Base-by-base conservation (phyloP, 2,797 vertebrate species). In the Decapterus maruadsi region DNA sequence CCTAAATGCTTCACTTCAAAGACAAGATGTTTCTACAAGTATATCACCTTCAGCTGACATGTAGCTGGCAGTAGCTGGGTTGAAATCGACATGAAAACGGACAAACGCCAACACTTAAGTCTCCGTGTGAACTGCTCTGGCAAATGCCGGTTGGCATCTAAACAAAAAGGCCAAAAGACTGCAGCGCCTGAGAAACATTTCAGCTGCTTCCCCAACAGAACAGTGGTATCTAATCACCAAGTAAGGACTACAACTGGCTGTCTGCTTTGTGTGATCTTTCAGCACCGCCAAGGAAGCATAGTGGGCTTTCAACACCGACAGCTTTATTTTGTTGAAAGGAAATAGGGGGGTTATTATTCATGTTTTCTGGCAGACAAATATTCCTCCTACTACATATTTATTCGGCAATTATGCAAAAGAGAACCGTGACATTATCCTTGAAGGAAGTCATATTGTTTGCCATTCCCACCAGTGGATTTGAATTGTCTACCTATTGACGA, bases 21-120 rank as follows among this genome's bases (percentile, higher is more conserved):
- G 64, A 78, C 59, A 48, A 29, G 67, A 74, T 66, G 66, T 75
- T 71, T 75, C 78, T 72, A 66, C 61, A 65, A 68, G 59, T 68
- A 74, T 31, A 76, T 80, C 73, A 83, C 79, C 77, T 81, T 70
- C 77, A 77, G 72, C 72, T 81, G 80, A 86, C 77, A 78, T 4
- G 19, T 29, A 75, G 77, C 36, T 89, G 82, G 75, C 83, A 87
- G 77, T 29, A 57, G 54, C 19, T 43, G 19, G 11, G 36, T n/a
- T 20, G 62, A 72, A 56, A 68, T 73, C 45, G 20, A 57, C 89
- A 85, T 77, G 70, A 87, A 87, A 82, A 78, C 38, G 74, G 75
- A 80, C 75, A 75, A 66, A 86, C 77, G 38, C 48, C 67, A 85
- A 74, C 54, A 68, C 63, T 81, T 61, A 1, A 46, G 51, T 70